Percentiles rank a stretch among this genome's conserved stretches.
These are phyloP conservation scores for Uromys caudimaculatus DNA, from an alignment of 2,797 vertebrate genomes.

Conservation along the genomic window DNA sequence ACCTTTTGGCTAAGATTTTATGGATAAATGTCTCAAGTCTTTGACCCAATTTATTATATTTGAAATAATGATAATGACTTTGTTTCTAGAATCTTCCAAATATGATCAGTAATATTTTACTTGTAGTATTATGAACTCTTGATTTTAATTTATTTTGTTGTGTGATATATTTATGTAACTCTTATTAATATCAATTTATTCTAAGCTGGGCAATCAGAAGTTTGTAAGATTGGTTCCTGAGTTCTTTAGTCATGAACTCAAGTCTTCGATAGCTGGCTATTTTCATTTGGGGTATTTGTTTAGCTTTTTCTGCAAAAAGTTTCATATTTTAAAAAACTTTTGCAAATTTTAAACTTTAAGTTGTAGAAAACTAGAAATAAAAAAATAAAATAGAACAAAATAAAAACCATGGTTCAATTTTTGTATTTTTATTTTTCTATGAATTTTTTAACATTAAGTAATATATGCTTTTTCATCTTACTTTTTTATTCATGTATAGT, in stretches of 20 bases:
- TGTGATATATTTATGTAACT: background rate
- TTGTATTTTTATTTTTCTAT: background rate
- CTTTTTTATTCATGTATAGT: background rate
- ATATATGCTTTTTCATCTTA: background rate
- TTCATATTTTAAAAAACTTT: background rate
- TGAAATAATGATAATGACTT: background rate
- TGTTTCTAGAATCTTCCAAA: background rate
- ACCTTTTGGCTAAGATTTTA: background rate
- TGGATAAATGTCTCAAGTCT: background rate
- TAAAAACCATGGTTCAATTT: background rate
- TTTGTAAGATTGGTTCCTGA: background rate
- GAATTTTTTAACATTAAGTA: background rate
- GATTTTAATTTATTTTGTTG: background rate
- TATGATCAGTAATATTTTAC: background rate
- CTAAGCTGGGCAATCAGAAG: background rate
- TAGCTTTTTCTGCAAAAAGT: background rate
- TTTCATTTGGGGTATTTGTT: background rate
- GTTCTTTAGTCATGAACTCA: background rate
- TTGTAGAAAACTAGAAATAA: background rate
- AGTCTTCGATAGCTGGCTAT: background rate
- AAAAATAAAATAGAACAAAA: background rate
- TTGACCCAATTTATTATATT: background rate
- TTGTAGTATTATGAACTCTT: background rate
- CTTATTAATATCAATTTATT: background rate
- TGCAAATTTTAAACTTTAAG: background rate